phyloP scores from a whole-genome alignment of 2,797 vertebrate genomes.

The Gallirallus australis region DNA sequence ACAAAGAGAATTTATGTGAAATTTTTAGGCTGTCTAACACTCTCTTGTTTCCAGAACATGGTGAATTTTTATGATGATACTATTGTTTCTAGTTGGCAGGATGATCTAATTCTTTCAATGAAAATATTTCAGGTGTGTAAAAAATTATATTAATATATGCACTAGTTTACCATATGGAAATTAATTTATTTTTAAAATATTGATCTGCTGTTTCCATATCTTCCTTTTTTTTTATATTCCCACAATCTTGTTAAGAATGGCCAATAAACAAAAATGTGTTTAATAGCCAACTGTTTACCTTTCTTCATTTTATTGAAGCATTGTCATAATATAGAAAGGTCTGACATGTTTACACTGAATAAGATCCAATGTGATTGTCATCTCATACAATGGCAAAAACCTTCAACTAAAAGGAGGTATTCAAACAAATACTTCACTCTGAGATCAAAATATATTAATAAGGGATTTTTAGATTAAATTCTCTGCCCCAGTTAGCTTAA shows the following conservation, averaged over 20 bases:
- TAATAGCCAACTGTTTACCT: background rate
- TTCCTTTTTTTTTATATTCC: background rate
- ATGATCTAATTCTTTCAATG: background rate
- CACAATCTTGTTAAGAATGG: background rate
- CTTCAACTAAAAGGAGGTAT: background rate
- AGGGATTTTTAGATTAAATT: conserved; percentile 50
- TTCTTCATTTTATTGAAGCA: background rate
- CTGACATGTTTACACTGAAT: background rate
- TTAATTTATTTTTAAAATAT: background rate
- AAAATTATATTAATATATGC: background rate
- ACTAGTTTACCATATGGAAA: background rate
- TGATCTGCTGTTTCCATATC: background rate
- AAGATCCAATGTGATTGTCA: background rate
- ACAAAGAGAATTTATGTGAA: background rate
- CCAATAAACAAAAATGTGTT: background rate
- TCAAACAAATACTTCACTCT: conserved; percentile 41
- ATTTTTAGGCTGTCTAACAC: background rate
- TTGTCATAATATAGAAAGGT: background rate
- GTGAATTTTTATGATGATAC: background rate
- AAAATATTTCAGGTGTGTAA: background rate
- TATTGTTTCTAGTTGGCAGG: background rate
- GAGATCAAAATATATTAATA: conserved; percentile 40
- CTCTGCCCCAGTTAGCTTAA: conserved; percentile 62
- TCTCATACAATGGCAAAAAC: background rate
- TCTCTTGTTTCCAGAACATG: background rate